phyloP scores from a whole-genome alignment of 1,140 invertebrate species.

The Diprion similis region DNA sequence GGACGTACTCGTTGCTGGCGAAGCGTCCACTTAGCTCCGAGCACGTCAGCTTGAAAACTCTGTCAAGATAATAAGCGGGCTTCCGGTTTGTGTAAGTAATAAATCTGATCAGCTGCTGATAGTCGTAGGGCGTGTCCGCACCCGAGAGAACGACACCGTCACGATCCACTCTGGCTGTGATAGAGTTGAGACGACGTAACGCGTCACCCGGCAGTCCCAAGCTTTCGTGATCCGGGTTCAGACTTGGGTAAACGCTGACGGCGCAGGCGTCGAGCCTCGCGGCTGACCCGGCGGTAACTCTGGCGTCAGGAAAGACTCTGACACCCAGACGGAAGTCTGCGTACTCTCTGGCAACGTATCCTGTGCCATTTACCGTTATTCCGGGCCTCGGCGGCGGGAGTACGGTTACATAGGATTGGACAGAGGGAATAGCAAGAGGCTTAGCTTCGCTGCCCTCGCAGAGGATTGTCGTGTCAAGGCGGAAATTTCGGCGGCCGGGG shows the following conservation, averaged over 20 bases:
- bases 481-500: conserved; percentile 87
- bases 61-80: conserved; percentile 92
- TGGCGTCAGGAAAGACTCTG: conserved; percentile 82
- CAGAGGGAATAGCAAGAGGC: conserved; percentile 66
- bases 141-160: conserved; percentile 86
- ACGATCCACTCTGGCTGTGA: conserved; percentile 79
- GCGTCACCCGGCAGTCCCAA: conserved; percentile 79
- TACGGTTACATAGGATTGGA: conserved; percentile 88
- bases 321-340: conserved; percentile 85
- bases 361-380: conserved; percentile 83
- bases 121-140: conserved; percentile 85
- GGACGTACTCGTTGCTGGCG: conserved; percentile 92
- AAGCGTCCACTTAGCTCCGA: conserved; percentile 92
- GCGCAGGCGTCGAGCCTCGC: conserved; percentile 86
- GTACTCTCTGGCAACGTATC: conserved; percentile 84
- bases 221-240: conserved; percentile 94
- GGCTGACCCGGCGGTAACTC: conserved; percentile 69
- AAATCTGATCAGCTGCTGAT: conserved; percentile 84
- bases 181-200: conserved; percentile 70
- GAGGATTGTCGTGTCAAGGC: conserved; percentile 79
- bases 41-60: conserved; percentile 93
- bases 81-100: conserved; percentile 94
- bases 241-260: conserved; percentile 89
- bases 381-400: conserved; percentile 83
- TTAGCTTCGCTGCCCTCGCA: conserved; percentile 61